Conservation (phyloP, 2,888 invertebrate genomes). For the Caenorhabditis auriculariae region DNA sequence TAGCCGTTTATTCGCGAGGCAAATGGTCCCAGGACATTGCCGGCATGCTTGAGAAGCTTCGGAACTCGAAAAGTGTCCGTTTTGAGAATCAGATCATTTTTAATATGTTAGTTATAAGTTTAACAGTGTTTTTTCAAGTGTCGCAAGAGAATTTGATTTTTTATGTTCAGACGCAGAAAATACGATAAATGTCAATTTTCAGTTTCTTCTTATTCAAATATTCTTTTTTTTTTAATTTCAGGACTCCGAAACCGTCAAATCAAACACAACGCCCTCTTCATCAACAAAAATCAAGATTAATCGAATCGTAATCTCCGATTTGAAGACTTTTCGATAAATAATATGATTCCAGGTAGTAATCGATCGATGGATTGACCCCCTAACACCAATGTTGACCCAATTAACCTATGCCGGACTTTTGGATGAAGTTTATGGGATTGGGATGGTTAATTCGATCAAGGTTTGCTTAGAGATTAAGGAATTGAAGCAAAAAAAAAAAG, state of each 20-base stretch:
- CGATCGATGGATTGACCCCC: conserved; percentile 86
- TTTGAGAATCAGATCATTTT: neutral
- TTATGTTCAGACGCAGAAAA: too few relatives aligned
- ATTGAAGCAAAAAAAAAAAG: too few relatives aligned
- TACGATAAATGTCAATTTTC: too few relatives aligned
- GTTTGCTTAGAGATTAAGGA: conserved; percentile 14
- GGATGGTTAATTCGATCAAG: conserved; percentile 44
- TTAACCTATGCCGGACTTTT: conserved; percentile 95
- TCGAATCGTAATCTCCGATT: conserved; percentile 16
- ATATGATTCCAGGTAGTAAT: conserved; percentile 77
- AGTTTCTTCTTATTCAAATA: neutral
- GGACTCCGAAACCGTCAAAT: conserved; percentile 1
- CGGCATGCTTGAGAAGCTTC: conserved; percentile 35
- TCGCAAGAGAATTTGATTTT: too few relatives aligned
- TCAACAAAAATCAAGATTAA: conserved; percentile 14
- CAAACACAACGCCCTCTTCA: conserved; percentile 4
- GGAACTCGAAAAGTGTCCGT: conserved; percentile 5
- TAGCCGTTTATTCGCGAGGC: conserved; percentile 29
- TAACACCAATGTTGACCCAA: conserved; percentile 89
- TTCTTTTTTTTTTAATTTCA: neutral
- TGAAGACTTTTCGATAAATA: conserved; percentile 71
- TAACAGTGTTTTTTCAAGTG: too few relatives aligned
- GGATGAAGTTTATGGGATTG: conserved; percentile 69
- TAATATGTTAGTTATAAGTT: too few relatives aligned
- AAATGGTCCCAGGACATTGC: conserved; percentile 44